phyloP scores from a whole-genome alignment of 2,888 invertebrate genomes.

The Nasonovia ribisnigri region DNA sequence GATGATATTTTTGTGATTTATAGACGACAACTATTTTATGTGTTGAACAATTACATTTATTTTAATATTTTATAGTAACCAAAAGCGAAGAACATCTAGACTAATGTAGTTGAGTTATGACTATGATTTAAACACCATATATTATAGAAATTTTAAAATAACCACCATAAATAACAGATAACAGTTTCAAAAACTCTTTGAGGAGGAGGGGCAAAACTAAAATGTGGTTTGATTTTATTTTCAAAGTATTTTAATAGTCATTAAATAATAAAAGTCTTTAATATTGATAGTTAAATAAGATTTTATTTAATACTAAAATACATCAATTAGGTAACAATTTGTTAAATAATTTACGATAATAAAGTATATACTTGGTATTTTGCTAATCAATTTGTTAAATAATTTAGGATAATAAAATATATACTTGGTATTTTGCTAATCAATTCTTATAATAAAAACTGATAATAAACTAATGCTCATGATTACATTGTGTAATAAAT shows the following conservation, averaged over 20 bases:
- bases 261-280: background rate
- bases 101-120: too few relatives aligned
- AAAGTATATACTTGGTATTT: background rate
- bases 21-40: too few relatives aligned
- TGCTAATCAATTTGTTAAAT: background rate
- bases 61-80: too few relatives aligned
- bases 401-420: background rate
- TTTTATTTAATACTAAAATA: constrained; percentile 17
- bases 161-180: too few relatives aligned
- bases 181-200: too few relatives aligned
- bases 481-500: background rate
- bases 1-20: too few relatives aligned
- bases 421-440: background rate
- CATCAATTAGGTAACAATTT: background rate
- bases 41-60: too few relatives aligned
- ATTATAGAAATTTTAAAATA: too few relatives aligned
- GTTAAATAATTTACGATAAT: background rate
- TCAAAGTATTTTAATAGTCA: background rate
- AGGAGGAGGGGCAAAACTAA: background rate
- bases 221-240: background rate
- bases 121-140: too few relatives aligned
- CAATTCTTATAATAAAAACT: background rate
- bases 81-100: too few relatives aligned
- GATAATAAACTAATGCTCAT: background rate
- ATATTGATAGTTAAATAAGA: background rate